Evolutionary conservation across 2,888 invertebrate genomes (phyloP).

Genomic region (Archips xylosteana): DNA sequence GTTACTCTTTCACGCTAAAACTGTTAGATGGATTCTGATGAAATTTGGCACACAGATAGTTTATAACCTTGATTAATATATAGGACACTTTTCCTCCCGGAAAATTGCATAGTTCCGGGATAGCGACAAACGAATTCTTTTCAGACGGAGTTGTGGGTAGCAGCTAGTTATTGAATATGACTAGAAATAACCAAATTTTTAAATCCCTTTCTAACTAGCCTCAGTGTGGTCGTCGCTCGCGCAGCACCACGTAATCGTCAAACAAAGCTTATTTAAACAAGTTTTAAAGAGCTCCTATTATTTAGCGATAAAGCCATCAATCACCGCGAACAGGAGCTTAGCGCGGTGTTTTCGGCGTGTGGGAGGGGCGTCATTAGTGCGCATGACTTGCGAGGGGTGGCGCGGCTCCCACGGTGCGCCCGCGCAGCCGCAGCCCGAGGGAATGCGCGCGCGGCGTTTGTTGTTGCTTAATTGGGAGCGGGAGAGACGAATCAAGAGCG

Average conservation of each 20-base stretch:
- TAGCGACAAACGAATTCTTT: too few relatives aligned
- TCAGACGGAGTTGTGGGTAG: too few relatives aligned
- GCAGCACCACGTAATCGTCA: slow-evolving; percentile 1
- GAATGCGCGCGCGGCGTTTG: slow-evolving; percentile 14
- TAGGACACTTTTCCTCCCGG: too few relatives aligned
- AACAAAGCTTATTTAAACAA: slow-evolving; percentile 31
- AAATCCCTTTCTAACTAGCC: too few relatives aligned
- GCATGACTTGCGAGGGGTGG: slow-evolving; percentile 40
- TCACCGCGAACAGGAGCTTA: slow-evolving; percentile 36
- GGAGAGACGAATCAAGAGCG: neutral
- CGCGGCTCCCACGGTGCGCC: slow-evolving; percentile 36
- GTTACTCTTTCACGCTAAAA: too few relatives aligned
- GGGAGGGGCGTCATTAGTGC: slow-evolving; percentile 40
- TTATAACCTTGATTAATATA: too few relatives aligned
- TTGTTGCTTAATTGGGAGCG: slow-evolving; percentile 14
- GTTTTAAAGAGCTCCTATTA: slow-evolving; percentile 35
- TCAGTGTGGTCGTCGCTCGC: neutral
- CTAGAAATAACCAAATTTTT: too few relatives aligned
- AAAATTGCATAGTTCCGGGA: too few relatives aligned
- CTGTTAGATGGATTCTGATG: too few relatives aligned
- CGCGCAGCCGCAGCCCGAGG: neutral
- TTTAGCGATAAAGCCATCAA: slow-evolving; percentile 41
- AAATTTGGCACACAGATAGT: too few relatives aligned
- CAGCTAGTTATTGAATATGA: too few relatives aligned
- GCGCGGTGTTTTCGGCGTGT: slow-evolving; percentile 26